Base-by-base conservation (phyloP, 2,888 invertebrate genomes). In the Bruchidius siliquastri region DNA sequence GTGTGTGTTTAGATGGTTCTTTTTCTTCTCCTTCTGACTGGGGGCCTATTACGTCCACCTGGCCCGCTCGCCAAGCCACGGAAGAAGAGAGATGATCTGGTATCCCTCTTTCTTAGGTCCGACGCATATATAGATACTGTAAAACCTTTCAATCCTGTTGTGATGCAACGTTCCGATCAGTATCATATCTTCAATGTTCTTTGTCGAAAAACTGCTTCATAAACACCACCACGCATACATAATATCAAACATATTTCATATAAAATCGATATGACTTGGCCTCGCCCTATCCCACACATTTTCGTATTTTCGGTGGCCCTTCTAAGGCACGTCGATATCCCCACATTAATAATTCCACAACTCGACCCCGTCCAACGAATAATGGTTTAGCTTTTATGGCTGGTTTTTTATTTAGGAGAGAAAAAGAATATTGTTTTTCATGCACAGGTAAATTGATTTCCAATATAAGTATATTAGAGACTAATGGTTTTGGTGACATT, bases 241-340 rank as follows among this genome's bases (percentile, higher is more conserved):
- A 26, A 26, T 26, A 26, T 71, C 49, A 72, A 72, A 69, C 68
- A 74, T 75, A 77, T 74, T 76, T 75, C 71, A 73, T 73, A 73
- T 69, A 71, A 75, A 74, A 77, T 76, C 76, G 72, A 78, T 78
- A 78, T n/a, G 73, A 67, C 72, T 71, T 70, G 74, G 74, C 72
- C 73, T 74, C 74, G 76, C 77, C 78, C 78, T 77, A 78, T 76
- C 77, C 75, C 78, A 78, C 77, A 77, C 73, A 67, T 73, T 78
- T 78, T 76, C 71, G 73, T 76, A 77, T 77, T 78, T 78, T 78
- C 75, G 76, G 76, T 72, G 71, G 71, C 74, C 67, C 32, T 67
- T 67, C 20, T 67, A 75, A 72, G 74, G 72, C 72, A 74, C 75
- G 74, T 76, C 77, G 75, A 77, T 76, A 75, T 72, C 75, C 74